Conservation (phyloP, 2,797 vertebrate genomes). For the Coendou prehensilis region DNA sequence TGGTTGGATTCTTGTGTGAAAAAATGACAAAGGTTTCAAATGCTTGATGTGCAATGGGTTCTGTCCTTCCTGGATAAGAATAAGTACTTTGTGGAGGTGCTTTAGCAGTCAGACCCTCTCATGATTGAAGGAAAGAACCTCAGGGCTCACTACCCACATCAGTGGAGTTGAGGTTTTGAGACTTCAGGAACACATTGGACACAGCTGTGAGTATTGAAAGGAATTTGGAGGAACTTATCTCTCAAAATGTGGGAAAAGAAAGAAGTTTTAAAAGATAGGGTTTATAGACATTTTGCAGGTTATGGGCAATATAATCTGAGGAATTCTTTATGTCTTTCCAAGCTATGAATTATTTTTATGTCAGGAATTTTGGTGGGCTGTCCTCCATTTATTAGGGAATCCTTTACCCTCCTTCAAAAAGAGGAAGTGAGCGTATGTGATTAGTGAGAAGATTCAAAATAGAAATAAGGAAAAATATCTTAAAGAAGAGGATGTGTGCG, state of each 20-base stretch:
- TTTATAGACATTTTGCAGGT: conserved; percentile 27
- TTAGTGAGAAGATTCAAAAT: conserved; percentile 47
- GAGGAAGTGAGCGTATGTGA: conserved; percentile 35
- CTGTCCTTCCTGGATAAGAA: not conserved
- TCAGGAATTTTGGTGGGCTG: conserved; percentile 37
- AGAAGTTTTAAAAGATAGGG: conserved; percentile 34
- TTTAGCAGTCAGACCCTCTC: not conserved
- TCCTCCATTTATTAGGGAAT: conserved; percentile 44
- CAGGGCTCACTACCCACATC: not conserved
- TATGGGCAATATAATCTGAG: conserved; percentile 40
- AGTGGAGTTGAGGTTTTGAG: conserved; percentile 47
- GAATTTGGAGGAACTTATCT: not conserved
- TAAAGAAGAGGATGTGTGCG: conserved; percentile 14
- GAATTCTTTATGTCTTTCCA: conserved; percentile 55
- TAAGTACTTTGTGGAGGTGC: not conserved
- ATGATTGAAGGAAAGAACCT: not conserved
- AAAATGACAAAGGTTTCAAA: conserved; percentile 21
- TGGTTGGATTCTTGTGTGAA: conserved; percentile 49
- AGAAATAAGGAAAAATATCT: conserved; percentile 55
- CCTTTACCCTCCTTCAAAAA: not conserved
- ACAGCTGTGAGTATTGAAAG: conserved; percentile 39
- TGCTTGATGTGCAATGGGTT: not conserved
- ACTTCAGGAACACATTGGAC: not conserved
- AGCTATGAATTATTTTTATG: conserved; percentile 52
- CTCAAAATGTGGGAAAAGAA: conserved; percentile 65